Percentiles rank a stretch among this genome's conserved stretches.
Conservation (phyloP, 2,113 vertebrate species). For the Phyllostomus discolor region DNA sequence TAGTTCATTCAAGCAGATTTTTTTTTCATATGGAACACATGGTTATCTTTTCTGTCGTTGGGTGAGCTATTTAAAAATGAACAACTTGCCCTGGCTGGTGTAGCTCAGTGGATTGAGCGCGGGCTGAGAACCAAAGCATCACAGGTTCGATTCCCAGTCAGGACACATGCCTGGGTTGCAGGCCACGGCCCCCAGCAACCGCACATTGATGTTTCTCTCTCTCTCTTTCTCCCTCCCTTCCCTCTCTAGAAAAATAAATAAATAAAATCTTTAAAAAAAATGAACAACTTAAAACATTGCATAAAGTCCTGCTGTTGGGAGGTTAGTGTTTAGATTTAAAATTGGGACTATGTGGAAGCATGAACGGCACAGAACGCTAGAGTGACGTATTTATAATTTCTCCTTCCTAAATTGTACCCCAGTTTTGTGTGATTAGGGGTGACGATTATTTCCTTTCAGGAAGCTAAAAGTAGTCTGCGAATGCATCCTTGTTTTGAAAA, state of each 20-base stretch:
- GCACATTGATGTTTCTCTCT: too few species aligned
- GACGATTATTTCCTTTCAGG: background rate
- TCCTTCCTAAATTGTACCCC: background rate
- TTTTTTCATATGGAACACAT: background rate
- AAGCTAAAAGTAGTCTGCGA: background rate
- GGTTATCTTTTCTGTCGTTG: background rate
- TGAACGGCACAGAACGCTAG: background rate
- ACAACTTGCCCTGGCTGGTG: background rate
- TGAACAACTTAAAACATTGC: background rate
- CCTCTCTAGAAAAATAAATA: too few species aligned
- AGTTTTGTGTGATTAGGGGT: background rate
- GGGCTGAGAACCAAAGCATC: too few species aligned
- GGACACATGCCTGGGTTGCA: too few species aligned
- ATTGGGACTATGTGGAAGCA: background rate
- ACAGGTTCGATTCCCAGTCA: too few species aligned
- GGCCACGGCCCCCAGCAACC: too few species aligned
- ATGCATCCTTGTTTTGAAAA: background rate
- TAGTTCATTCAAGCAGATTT: background rate
- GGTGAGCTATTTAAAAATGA: background rate
- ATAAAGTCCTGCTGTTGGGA: background rate
- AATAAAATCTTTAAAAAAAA: background rate
- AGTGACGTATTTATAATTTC: background rate
- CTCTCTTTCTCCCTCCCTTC: too few species aligned
- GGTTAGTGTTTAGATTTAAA: background rate
- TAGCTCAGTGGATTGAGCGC: too few species aligned